These are phyloP conservation scores for Lepeophtheirus salmonis DNA, from an alignment of 1,140 invertebrate species.

Conservation along the genomic window DNA sequence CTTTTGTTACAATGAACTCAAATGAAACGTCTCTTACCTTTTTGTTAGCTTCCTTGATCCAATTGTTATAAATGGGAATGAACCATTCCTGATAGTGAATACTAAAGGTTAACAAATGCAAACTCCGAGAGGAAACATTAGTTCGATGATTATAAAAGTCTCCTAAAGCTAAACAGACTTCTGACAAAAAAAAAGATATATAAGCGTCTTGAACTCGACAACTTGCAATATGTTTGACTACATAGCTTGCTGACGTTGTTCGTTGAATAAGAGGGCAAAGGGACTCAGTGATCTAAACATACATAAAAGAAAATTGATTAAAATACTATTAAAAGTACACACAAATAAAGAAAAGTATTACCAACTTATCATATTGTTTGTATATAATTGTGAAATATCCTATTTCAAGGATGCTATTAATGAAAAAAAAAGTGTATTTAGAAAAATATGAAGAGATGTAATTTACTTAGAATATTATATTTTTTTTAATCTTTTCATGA, in stretches of 20 bases:
- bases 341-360: slow-evolving; percentile 1
- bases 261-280: neutral
- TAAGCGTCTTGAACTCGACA: neutral
- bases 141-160: slow-evolving; percentile 9
- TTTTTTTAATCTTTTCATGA: too few relatives aligned
- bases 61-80: neutral
- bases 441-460: too few relatives aligned
- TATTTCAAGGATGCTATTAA: slow-evolving; percentile 8
- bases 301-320: neutral
- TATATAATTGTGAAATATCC: slow-evolving; percentile 3
- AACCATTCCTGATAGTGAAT: neutral
- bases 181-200: neutral
- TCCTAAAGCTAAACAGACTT: slow-evolving; percentile 3
- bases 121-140: neutral
- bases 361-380: slow-evolving; percentile 17
- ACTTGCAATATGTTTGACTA: neutral
- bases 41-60: neutral
- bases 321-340: too few relatives aligned
- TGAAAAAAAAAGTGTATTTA: neutral
- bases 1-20: too few relatives aligned
- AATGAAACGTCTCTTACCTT: too few relatives aligned
- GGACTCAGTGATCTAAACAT: neutral
- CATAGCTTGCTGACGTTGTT: neutral
- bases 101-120: neutral
- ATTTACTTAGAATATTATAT: too few relatives aligned